Base-by-base conservation (phyloP, 2,888 invertebrate genomes). In the Drosophila hamatofila region DNA sequence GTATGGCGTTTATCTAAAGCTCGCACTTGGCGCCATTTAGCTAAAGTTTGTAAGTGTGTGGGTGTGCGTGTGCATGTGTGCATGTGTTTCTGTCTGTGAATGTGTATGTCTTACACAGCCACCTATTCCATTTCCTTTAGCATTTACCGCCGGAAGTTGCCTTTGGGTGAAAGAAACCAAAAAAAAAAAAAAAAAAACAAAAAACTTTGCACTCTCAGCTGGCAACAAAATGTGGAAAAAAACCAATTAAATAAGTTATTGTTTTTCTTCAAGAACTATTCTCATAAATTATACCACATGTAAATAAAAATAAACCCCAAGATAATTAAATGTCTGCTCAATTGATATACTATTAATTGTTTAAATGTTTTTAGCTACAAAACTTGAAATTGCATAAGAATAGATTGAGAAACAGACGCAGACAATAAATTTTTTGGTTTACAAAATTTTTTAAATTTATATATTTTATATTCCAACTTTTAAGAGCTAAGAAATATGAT, bases 1-100 rank as follows among this genome's bases (percentile, higher is more conserved):
- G 66, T 65, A 68, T 72, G 68, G 74, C 69, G 78, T 72, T 76
- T 87, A 87, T 81, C 75, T 84, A 52, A 75, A 73, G 71, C 69
- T 81, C 71, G 68, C 88, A 81, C 83, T 65, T 77, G 74, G 58
- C 73, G 82, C 62, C 72, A 74, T 69, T 73, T 64, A 68, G 44
- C 41, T 56, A 23, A 21, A 37, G 30, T 39, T 14, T 42, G 44
- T 37, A 18, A 14, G n/a, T 51, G 35, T 46, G 23, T 51, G 35
- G 25, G 37, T 4, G 48, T 2, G n/a, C 27, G 14, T 51, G 25
- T 48, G 30, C 46, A 42, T 23, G 37, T n/a, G 49, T 49, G 18
- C 27, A 27, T n/a, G 14, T 1, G 16, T 58, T 21, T 39, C 37
- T 57, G 49, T 51, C 14, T 49, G 37, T 35, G 23, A 5, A 14